Base-by-base conservation (phyloP, 2,113 vertebrate species). In the Atherinomorus stipes region DNA sequence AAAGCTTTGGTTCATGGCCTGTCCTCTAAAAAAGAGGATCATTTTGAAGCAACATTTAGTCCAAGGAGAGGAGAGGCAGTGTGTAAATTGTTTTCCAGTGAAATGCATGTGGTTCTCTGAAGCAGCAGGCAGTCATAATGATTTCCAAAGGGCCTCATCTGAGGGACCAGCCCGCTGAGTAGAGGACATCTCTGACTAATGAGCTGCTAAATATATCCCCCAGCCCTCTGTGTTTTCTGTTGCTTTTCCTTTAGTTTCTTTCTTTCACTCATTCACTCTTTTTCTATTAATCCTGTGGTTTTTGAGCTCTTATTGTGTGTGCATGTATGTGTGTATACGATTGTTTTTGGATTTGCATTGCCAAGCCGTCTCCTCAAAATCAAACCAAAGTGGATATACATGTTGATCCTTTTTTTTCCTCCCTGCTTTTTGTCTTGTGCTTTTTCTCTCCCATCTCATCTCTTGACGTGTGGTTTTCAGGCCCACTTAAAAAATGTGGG, bases 191-290 rank as follows among this genome's bases (percentile, higher is more conserved):
- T 88, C 87, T 88, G 85, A 89, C 85, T 93, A 91, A 93, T 90
- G 88, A 91, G 88, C 90, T 87, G 89, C 90, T 92, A 92, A 91
- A 92, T 92, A 91, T 92, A 92, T 90, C 90, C 83, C 78, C 78
- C 78, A 83, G 84, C 56, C 81, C 79, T 88, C 80, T 73, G 78
- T 84, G 78, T 84, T 81, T 86, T 78, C 69, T 86, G 63, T 78
- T 80, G 74, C 76, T 59, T 74, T 58, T 75, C 59, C 74, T 53
- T 73, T 71, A 42, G 51, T 60, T 75, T 47, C 56, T 57, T 71
- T 68, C 50, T 71, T 54, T 56, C 18, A 31, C n/a, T 40, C 47
- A 25, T 64, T 74, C 52, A 34, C 25, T 61, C 4, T 19, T 42
- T 74, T 70, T 50, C 31, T 49, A 37, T 11, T 37, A 11, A 53